Conservation (phyloP, 2,888 invertebrate species). For the Sphaeridia pumilis region DNA sequence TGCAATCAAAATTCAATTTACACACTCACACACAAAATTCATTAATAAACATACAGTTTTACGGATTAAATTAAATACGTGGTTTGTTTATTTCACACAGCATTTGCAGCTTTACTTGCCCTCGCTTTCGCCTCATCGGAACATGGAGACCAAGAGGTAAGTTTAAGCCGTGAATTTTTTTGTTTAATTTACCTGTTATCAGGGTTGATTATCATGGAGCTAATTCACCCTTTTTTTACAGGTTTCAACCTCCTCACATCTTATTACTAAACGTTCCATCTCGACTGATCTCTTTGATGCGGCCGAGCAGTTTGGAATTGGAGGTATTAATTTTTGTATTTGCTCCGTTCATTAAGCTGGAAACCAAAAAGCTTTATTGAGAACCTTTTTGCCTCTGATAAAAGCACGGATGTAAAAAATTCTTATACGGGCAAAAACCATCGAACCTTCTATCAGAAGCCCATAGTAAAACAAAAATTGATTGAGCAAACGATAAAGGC, state of each 20-base stretch:
- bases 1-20: too few relatives aligned
- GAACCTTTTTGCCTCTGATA: too few relatives aligned
- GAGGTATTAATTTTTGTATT: constrained; percentile 11
- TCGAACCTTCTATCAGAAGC: not conserved
- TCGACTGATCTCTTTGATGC: constrained; percentile 21
- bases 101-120: constrained; percentile 4
- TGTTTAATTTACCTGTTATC: too few relatives aligned
- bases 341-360: not conserved
- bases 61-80: not conserved
- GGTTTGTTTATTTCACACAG: not conserved
- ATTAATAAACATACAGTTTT: not conserved
- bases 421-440: too few relatives aligned
- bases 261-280: constrained; percentile 25
- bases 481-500: not conserved
- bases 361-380: too few relatives aligned
- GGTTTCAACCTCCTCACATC: too few relatives aligned
- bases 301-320: constrained; percentile 24
- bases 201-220: too few relatives aligned
- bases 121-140: constrained; percentile 5
- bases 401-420: too few relatives aligned
- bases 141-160: not conserved
- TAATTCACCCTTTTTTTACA: too few relatives aligned
- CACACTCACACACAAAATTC: too few relatives aligned
- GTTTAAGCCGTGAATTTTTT: too few relatives aligned
- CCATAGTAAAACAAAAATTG: not conserved